phyloP scores from a whole-genome alignment of 2,113 vertebrate genomes.

The Nycticryphes semicollaris region DNA sequence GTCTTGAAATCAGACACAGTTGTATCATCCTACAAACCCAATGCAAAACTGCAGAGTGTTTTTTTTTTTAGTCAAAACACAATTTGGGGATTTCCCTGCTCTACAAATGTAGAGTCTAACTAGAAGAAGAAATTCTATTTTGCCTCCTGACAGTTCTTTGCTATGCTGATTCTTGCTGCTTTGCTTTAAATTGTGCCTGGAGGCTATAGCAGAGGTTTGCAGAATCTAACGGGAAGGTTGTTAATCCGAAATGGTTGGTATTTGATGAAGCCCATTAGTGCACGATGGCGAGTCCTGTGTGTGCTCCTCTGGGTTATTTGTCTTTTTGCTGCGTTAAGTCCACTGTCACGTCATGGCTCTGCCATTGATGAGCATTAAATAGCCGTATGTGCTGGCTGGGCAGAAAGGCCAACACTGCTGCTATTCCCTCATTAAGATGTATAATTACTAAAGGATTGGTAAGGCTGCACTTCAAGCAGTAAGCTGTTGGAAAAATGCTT shows the following conservation, averaged over 20 bases:
- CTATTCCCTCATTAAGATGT: not conserved
- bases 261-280: not conserved
- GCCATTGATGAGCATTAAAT: not conserved
- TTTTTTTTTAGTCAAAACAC: not conserved
- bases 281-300: fast-evolving
- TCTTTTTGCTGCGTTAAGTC: not conserved
- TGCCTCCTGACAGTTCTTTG: not conserved
- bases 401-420: not conserved
- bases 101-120: not conserved
- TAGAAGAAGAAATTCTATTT: not conserved
- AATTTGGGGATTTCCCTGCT: not conserved
- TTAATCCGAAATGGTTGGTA: not conserved
- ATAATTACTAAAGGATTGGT: not conserved
- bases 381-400: not conserved
- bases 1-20: not conserved
- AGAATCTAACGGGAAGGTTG: not conserved
- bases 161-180: not conserved
- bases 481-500: slow-evolving; percentile 6
- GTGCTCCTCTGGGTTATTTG: not conserved
- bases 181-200: not conserved
- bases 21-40: not conserved
- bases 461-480: not conserved
- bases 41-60: not conserved
- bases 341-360: not conserved
- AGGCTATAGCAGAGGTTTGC: slow-evolving; percentile 6